Conservation (phyloP, 2,888 invertebrate species). For the Cataglyphis albicans region DNA sequence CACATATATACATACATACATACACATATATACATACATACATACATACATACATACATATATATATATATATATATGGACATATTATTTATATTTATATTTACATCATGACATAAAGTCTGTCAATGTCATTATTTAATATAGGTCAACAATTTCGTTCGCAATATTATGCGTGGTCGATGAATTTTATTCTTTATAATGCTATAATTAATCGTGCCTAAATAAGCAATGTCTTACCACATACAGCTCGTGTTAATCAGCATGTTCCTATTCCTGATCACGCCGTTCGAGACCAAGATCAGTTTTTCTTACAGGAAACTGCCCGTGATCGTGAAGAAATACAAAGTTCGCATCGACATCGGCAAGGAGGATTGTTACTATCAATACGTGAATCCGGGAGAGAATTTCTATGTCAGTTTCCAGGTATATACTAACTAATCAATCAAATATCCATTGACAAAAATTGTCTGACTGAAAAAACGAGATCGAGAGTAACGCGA, state of each 20-base stretch:
- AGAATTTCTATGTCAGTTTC: constrained; percentile 97
- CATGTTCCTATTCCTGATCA: constrained; percentile 36
- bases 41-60: neutral
- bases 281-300: neutral
- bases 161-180: constrained; percentile 54
- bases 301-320: constrained; percentile 89
- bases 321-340: constrained; percentile 97
- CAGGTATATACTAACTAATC: constrained; percentile 89
- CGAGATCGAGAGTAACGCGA: neutral
- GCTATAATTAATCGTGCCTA: constrained; percentile 35
- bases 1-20: too few relatives aligned
- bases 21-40: too few relatives aligned
- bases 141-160: neutral
- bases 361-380: constrained; percentile 98
- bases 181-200: constrained; percentile 60
- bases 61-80: too few relatives aligned
- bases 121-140: too few relatives aligned
- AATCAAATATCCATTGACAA: neutral
- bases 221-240: constrained; percentile 58
- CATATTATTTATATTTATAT: too few relatives aligned
- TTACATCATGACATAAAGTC: neutral
- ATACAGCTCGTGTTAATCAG: constrained; percentile 59
- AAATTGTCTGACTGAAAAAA: neutral
- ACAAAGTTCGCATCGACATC: constrained; percentile 97
- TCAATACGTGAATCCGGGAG: constrained; percentile 96